Percentiles rank a stretch among this genome's conserved stretches.
Evolutionary conservation across 1,140 invertebrate genomes (phyloP).

Genomic region (Polypedilum pembai): DNA sequence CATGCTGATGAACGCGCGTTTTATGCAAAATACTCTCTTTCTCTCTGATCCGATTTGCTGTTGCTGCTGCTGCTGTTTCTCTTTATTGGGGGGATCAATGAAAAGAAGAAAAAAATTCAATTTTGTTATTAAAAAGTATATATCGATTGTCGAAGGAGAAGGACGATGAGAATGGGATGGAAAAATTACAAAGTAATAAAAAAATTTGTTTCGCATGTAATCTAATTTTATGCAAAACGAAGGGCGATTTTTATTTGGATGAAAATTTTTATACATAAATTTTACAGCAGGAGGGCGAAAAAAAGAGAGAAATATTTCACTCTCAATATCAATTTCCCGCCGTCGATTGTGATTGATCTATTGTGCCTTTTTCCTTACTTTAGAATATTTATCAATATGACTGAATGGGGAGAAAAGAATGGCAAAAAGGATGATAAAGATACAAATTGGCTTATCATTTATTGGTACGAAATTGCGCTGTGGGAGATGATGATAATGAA

Average conservation of each 20-base stretch:
- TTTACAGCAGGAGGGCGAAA: conserved; percentile 2
- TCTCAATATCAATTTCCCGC: neutral
- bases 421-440: conserved; percentile 9
- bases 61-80: neutral
- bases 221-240: conserved; percentile 13
- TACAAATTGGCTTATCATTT: conserved; percentile 18
- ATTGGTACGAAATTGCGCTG: neutral
- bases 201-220: conserved; percentile 7
- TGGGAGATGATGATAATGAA: neutral
- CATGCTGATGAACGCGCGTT: conserved; percentile 25
- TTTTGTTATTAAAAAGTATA: conserved; percentile 1
- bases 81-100: no score
- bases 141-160: neutral
- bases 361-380: conserved; percentile 11
- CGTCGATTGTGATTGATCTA: conserved; percentile 16
- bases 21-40: conserved; percentile 2
- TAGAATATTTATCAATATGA: neutral
- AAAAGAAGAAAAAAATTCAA: neutral
- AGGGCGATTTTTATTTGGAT: neutral
- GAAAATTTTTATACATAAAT: neutral
- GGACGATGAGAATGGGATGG: neutral
- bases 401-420: neutral
- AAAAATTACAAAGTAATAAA: conserved; percentile 5
- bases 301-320: neutral
- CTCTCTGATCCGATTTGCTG: neutral